Conservation (phyloP, 2,797 vertebrate genomes). For the Decapterus maruadsi region DNA sequence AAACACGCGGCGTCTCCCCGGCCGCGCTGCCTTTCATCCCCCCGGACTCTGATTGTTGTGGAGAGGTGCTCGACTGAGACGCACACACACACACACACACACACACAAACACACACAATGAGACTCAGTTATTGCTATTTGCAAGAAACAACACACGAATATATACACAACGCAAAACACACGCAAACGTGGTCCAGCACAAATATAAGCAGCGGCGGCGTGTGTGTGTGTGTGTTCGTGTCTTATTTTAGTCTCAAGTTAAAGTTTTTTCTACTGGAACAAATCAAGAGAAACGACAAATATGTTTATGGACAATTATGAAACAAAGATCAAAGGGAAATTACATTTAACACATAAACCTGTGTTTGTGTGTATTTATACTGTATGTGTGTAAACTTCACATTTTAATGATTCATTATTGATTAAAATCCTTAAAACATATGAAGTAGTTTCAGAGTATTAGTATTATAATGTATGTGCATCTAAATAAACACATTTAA, state of each 20-base stretch:
- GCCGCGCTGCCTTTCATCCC: constrained; percentile 71
- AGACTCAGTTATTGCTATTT: constrained; percentile 31
- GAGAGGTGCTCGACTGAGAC: constrained; percentile 59
- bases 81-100: constrained; percentile 33
- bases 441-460: not conserved
- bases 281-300: not conserved
- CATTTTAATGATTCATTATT: not conserved
- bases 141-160: constrained; percentile 44
- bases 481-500: too few relatives aligned
- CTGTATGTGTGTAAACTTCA: too few relatives aligned
- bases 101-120: constrained; percentile 32
- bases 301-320: too few relatives aligned
- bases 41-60: constrained; percentile 71
- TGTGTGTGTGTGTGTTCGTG: not conserved
- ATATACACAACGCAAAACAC: constrained; percentile 36
- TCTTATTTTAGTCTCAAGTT: not conserved
- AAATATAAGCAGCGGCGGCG: constrained; percentile 37
- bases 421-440: not conserved
- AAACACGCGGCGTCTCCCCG: constrained; percentile 71
- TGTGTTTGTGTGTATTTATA: too few relatives aligned
- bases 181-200: constrained; percentile 40
- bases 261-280: not conserved
- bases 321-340: too few relatives aligned
- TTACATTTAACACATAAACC: too few relatives aligned
- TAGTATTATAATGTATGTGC: too few relatives aligned